Percentiles rank a stretch among this genome's conserved stretches.
These are phyloP conservation scores for Panopea generosa DNA, from an alignment of 2,888 invertebrate species.

Conservation along the genomic window DNA sequence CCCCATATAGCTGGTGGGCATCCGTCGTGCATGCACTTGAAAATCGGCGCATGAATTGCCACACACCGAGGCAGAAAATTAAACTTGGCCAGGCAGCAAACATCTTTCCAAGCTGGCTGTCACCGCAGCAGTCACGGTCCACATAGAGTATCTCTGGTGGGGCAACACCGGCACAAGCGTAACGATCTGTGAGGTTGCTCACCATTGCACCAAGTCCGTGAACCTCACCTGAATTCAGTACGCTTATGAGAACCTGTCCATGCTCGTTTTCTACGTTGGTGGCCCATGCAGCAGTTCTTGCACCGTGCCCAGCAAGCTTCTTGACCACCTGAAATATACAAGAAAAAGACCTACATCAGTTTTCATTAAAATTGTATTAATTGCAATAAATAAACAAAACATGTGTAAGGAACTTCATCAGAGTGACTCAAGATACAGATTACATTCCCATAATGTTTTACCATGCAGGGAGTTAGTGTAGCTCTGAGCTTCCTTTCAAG, in stretches of 20 bases:
- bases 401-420: no score
- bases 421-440: no score
- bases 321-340: conserved; percentile 32
- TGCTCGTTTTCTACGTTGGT: conserved; percentile 71
- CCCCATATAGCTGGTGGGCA: conserved; percentile 62
- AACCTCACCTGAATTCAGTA: conserved; percentile 65
- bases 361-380: no score
- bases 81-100: conserved; percentile 8
- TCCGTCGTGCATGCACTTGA: conserved; percentile 54
- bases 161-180: no score
- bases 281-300: conserved; percentile 62
- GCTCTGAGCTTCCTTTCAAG: no score
- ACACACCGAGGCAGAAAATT: conserved; percentile 60
- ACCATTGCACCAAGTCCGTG: conserved; percentile 54
- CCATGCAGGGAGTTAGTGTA: no score
- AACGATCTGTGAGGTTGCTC: background rate
- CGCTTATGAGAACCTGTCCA: conserved; percentile 66
- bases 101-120: background rate
- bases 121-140: conserved; percentile 69
- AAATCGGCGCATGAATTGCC: conserved; percentile 70
- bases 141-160: conserved; percentile 70
- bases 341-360: no score
- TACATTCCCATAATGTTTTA: no score
- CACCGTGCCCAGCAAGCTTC: conserved; percentile 57
- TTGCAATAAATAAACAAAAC: no score